Conservation (phyloP, 2,113 vertebrate genomes). For the Engraulis encrasicolus region DNA sequence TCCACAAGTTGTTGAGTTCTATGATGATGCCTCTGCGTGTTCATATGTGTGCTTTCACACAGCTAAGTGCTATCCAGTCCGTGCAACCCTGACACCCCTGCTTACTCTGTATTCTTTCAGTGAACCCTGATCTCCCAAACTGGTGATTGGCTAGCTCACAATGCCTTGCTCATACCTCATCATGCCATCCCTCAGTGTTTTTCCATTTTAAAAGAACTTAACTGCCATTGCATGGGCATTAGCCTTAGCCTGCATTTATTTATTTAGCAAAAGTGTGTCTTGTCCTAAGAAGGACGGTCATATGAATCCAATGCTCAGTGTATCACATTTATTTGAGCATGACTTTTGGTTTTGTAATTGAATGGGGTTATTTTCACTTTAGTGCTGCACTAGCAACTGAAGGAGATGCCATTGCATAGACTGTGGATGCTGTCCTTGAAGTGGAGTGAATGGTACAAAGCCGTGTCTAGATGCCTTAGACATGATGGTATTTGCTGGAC, state of each 20-base stretch:
- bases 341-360: background rate
- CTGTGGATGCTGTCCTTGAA: background rate
- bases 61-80: background rate
- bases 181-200: background rate
- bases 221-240: background rate
- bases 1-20: background rate
- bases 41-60: background rate
- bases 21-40: background rate
- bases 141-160: background rate
- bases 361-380: background rate
- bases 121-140: background rate
- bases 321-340: background rate
- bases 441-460: background rate
- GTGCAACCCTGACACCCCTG: background rate
- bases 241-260: background rate
- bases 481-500: background rate
- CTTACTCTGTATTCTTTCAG: background rate
- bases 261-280: background rate
- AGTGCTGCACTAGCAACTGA: too few species aligned
- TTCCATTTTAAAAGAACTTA: background rate
- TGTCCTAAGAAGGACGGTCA: background rate
- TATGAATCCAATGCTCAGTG: background rate
- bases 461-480: background rate
- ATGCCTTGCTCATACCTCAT: background rate
- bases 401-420: background rate